Base-by-base conservation (phyloP, 1,140 invertebrate genomes). In the Ylistrum balloti region DNA sequence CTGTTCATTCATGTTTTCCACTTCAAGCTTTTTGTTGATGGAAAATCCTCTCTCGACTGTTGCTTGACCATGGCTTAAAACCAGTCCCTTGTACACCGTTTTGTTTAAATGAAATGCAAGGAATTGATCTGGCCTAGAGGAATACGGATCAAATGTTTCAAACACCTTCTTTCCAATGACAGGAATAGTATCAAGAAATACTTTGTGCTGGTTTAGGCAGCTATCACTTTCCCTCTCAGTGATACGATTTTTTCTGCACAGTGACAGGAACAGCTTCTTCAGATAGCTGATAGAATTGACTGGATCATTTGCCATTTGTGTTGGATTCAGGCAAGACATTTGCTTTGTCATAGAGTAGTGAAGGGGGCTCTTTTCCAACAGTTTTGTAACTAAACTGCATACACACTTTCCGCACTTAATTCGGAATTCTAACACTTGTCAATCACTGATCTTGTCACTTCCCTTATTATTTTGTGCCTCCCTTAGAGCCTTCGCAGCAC, bases 401-500 rank as follows among this genome's bases (percentile, higher is more conserved):
- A 88, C 2, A 22, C 89, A 85, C 32, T 41, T 88, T n/a, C 34
- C 85, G 56, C 91, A 91, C 33, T 92, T 34, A 48, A 56, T 88
- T 86, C 74, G 90, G 32, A 92, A 90, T 33, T 90, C 91, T n/a
- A 91, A n/a, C 1, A 90, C 88, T 33, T 88, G n/a, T 85, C 88
- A 33, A n/a, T 93, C 91, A 90, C 88, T 91, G 20, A 91, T 33
- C 87, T 89, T 48, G 45, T 17, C 15, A 48, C 22, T 48, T 1
- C 45, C 45, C 45, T 20, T 90, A 45, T 38, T 34, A 38, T n/a
- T n/a, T n/a, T n/a, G n/a, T n/a, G 87, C 48, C 33, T 91, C 89
- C 10, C 22, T 13, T 48, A 90, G 33, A 17, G 74, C 87, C 20
- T 41, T 74, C 89, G 91, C 89, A 48, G 89, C 86, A 33, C 22